Evolutionary conservation across 1,140 invertebrate species (phyloP).

Genomic region (Sitophilus oryzae): DNA sequence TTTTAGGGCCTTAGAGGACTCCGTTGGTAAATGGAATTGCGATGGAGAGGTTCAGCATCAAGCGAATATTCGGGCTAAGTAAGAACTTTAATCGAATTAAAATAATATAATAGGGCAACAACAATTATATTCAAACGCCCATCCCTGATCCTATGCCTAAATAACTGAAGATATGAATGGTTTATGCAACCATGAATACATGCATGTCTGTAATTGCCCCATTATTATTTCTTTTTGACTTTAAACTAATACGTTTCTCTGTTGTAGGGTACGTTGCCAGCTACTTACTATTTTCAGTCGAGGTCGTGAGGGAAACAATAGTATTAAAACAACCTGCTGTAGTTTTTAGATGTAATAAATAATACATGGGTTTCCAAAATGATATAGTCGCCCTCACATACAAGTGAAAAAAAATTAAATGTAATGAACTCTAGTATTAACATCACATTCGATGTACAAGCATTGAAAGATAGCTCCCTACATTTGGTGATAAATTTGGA

Average conservation of each 20-base stretch:
- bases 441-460: too few species aligned
- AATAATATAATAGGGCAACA: background rate
- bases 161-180: too few species aligned
- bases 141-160: background rate
- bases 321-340: slow-evolving; percentile 27
- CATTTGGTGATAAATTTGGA: too few species aligned
- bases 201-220: slow-evolving; percentile 1
- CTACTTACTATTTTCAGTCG: slow-evolving; percentile 40
- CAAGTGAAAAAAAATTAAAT: too few species aligned
- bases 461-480: too few species aligned
- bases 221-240: slow-evolving; percentile 7
- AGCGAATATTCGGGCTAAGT: slow-evolving; percentile 66
- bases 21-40: slow-evolving; percentile 73
- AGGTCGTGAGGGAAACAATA: slow-evolving; percentile 27
- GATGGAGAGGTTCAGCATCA: slow-evolving; percentile 74
- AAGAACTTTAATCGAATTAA: slow-evolving; percentile 19
- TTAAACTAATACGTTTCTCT: slow-evolving; percentile 22
- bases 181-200: background rate
- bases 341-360: slow-evolving; percentile 22
- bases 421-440: too few species aligned
- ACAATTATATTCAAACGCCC: background rate
- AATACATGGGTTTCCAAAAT: too few species aligned
- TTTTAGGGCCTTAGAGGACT: slow-evolving; percentile 53
- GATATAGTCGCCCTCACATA: too few species aligned
- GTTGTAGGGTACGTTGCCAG: slow-evolving; percentile 46